A percentile compares a stretch with the other conserved stretches of the same genome.
Conservation (phyloP, 2,113 vertebrate species). For the Naja naja region DNA sequence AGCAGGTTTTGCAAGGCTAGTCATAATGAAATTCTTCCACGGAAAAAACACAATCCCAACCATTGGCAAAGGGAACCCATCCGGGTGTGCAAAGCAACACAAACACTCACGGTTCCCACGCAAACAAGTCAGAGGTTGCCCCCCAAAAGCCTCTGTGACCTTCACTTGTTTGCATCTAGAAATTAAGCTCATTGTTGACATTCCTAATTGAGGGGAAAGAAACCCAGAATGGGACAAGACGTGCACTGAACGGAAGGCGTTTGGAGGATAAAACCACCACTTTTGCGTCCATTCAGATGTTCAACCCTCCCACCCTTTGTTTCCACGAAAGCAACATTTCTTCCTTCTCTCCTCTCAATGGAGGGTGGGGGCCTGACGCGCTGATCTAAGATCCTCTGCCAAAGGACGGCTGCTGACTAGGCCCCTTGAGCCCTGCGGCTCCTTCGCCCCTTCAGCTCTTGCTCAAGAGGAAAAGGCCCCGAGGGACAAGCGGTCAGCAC, state of each 20-base stretch:
- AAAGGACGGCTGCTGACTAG: not conserved
- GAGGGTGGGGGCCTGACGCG: not conserved
- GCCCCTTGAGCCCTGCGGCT: not conserved
- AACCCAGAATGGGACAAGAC: not conserved
- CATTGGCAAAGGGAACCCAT: conserved; percentile 14
- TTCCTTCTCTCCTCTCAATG: not conserved
- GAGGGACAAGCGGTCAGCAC: no score
- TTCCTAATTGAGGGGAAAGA: conserved; percentile 4
- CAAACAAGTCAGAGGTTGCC: not conserved
- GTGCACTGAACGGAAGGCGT: not conserved
- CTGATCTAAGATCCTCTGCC: not conserved
- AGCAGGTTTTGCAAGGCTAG: not conserved
- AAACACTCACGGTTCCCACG: not conserved
- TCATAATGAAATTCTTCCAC: not conserved
- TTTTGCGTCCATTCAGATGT: conserved; percentile 5
- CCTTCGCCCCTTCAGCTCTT: not conserved
- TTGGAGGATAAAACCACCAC: conserved; percentile 9
- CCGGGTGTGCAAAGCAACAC: not conserved
- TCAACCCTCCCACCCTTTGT: not conserved
- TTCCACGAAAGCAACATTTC: not conserved
- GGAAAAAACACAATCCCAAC: not conserved
- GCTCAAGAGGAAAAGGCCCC: not conserved
- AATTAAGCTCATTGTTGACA: conserved; percentile 2
- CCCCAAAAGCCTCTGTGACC: not conserved
- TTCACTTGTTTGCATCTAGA: not conserved